phyloP scores from a whole-genome alignment of 2,113 vertebrate species.

The Corvus cornix region DNA sequence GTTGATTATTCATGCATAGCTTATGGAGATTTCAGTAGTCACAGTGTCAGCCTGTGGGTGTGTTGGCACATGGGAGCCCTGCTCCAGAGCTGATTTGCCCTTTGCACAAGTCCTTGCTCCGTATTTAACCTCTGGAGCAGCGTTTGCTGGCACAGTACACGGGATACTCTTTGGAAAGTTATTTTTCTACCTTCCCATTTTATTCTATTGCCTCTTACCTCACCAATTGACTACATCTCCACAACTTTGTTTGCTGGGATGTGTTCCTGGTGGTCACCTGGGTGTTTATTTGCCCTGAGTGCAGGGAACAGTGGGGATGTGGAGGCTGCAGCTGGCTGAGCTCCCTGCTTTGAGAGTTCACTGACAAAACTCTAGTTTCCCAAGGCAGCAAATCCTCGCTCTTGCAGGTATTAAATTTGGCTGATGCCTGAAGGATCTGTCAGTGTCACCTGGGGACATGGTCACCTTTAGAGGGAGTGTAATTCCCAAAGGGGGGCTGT shows the following conservation, averaged over 20 bases:
- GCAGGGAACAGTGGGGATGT: rapidly evolving
- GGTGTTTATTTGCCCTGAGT: background rate
- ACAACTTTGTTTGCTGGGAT: rapidly evolving
- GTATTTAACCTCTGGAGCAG: background rate
- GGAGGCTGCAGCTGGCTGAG: background rate
- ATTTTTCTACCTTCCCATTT: background rate
- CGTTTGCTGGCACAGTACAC: rapidly evolving
- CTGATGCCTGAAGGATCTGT: background rate
- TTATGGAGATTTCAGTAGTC: background rate
- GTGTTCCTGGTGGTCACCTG: background rate
- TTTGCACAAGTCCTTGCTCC: background rate
- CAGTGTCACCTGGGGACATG: background rate
- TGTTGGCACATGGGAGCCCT: background rate
- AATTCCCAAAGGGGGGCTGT: background rate
- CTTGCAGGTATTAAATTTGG: background rate
- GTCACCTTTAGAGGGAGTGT: background rate
- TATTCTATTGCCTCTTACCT: background rate
- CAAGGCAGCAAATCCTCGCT: background rate
- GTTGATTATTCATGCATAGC: background rate
- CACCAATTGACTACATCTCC: rapidly evolving
- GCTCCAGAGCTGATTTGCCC: background rate
- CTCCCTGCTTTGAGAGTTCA: background rate
- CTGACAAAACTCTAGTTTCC: background rate
- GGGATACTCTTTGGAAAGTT: background rate
- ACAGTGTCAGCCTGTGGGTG: rapidly evolving